These are phyloP conservation scores for Tiliacea citrago DNA, from an alignment of 2,888 invertebrate genomes.

Conservation along the genomic window DNA sequence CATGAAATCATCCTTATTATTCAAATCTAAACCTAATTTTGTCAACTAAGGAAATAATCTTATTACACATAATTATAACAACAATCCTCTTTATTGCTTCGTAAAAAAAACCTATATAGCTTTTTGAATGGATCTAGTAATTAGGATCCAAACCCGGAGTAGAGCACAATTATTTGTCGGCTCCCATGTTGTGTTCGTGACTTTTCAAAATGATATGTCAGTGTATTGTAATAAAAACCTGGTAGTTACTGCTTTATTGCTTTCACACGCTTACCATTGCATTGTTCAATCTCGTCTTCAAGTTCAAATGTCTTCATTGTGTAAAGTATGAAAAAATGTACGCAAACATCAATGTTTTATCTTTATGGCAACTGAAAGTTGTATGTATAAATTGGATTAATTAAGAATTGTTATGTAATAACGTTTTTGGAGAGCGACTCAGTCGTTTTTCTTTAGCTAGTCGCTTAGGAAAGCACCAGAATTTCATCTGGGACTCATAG, in stretches of 20 bases:
- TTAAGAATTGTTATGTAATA: constrained; percentile 49
- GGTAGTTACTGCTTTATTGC: constrained; percentile 63
- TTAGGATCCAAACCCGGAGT: constrained; percentile 31
- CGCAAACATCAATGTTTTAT: constrained; percentile 50
- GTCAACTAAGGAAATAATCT: too few relatives aligned
- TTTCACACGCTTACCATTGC: constrained; percentile 60
- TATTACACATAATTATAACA: not conserved
- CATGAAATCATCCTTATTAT: not conserved
- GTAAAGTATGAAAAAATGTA: constrained; percentile 47
- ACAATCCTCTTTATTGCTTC: not conserved
- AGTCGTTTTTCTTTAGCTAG: not conserved
- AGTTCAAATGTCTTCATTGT: constrained; percentile 66
- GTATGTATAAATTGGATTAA: constrained; percentile 45
- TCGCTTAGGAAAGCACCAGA: not conserved
- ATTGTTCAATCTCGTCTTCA: constrained; percentile 57
- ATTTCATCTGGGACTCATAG: not conserved
- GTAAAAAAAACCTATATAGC: not conserved
- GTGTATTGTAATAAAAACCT: constrained; percentile 51
- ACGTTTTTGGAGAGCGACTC: not conserved
- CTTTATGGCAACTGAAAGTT: constrained; percentile 52
- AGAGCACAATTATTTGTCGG: constrained; percentile 3
- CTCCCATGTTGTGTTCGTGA: constrained; percentile 21
- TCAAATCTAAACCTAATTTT: not conserved
- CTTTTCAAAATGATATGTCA: constrained; percentile 53
- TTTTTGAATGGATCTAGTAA: not conserved